Conservation (phyloP, 2,888 invertebrate genomes). For the Ashinkailepas kermadecensis region DNA sequence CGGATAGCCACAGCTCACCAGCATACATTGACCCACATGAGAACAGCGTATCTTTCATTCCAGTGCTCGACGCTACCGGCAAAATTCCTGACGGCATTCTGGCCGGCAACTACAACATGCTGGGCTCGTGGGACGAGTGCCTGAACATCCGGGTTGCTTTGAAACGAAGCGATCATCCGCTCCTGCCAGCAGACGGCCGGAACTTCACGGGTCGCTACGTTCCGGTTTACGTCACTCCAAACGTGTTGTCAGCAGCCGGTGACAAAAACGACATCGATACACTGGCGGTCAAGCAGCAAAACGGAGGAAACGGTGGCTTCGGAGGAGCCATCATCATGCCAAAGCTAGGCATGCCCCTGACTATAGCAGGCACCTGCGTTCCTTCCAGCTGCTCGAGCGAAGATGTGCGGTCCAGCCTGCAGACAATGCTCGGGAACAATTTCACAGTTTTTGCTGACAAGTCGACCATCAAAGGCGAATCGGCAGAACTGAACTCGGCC, state of each 20-base stretch:
- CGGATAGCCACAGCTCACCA: too few species aligned
- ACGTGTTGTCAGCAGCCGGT: too few species aligned
- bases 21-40: too few species aligned
- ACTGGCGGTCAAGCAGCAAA: neutral
- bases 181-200: neutral
- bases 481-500: neutral
- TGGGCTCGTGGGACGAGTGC: conserved; percentile 48
- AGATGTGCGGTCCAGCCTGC: neutral
- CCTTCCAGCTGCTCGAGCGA: neutral
- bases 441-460: neutral
- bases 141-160: conserved; percentile 25
- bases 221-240: too few species aligned
- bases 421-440: neutral
- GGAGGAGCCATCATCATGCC: neutral
- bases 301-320: too few species aligned
- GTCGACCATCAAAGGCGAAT: neutral
- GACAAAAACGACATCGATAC: neutral
- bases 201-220: neutral
- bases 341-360: neutral
- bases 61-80: conserved; percentile 48
- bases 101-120: conserved; percentile 43
- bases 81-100: conserved; percentile 47
- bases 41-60: too few species aligned
- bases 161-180: neutral
- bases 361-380: neutral